These are phyloP conservation scores for Bos taurus DNA, from an alignment of 2,113 vertebrate genomes.

Conservation along the genomic window ARS-UCD2.0 NC_037342.1:71815001-71815500, in stretches of 20 bases:
- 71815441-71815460: background rate
- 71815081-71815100: background rate
- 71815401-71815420: background rate
- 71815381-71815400: background rate
- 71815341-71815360: fast-evolving
- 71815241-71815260: background rate
- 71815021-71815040: constrained; percentile 29
- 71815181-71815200: background rate
- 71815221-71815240: background rate
- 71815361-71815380: constrained; percentile 21
- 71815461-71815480: background rate
- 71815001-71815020: constrained; percentile 11
- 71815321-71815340: fast-evolving
- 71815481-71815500: background rate
- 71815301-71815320: background rate
- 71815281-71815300: background rate
- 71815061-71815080: background rate
- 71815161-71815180: background rate
- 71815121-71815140: constrained; percentile 26
- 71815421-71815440: background rate
- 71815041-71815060: background rate
- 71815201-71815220: background rate
- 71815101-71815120: background rate
- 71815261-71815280: background rate
- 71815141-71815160: background rate